Base-by-base conservation (phyloP, 2,797 vertebrate species). In the Anguilla anguilla region DNA sequence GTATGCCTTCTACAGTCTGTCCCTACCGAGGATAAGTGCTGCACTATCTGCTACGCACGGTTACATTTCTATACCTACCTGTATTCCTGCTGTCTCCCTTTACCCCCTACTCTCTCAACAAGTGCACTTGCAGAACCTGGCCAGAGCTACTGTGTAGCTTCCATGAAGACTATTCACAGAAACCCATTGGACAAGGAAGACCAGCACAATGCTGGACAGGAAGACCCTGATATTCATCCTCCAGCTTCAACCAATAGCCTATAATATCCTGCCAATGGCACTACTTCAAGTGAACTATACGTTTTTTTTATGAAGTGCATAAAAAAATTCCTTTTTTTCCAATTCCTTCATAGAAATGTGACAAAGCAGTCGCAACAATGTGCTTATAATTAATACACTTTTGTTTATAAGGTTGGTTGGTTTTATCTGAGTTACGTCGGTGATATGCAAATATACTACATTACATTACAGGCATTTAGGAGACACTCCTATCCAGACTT, bases 1-100 rank as follows among this genome's bases (percentile, higher is more conserved):
- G 35, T 43, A 79, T 19, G 39, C 39, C 74, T 79, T 72, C 64
- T 25, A 79, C 39, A 79, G 74, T 79, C 74, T 43, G 74, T 79
- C 74, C 39, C 17, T 79, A 79, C 19, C 46, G 74, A 79, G 74
- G 74, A 15, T 6, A 46, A 79, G 15, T 43, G 74, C 35, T 7
- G 35, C 19, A 43, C 35, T 72, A 17, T 6, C 35, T 43, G 17
- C 15, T 43, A 79, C 39, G 31, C 74, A 46, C 69, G 35, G 39
- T 43, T 79, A 79, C 3, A 79, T 79, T 43, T 39, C 35, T n/a
- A 6, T 79, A 15, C 74, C 13, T 19, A 17, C 74, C 31, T 17
- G 3, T 17, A 3, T 10, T 39, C 31, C 35, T 17, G 35, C 72
- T 77, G 72, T 39, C 72, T 77, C 31, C 31, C 35, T 17, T 77